phyloP scores from a whole-genome alignment of 2,888 invertebrate genomes.

The Cerastis rubricosa region DNA sequence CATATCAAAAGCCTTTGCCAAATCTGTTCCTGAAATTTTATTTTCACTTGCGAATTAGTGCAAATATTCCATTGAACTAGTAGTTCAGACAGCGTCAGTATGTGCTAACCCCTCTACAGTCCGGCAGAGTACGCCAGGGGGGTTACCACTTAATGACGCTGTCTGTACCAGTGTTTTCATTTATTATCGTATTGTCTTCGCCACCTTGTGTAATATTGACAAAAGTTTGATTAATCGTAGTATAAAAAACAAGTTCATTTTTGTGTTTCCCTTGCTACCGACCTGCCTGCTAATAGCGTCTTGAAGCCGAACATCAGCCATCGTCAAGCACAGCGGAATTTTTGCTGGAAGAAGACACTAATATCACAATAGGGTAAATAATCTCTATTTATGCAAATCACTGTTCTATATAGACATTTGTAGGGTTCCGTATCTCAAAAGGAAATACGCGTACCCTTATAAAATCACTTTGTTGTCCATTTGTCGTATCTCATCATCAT shows the following conservation, averaged over 20 bases:
- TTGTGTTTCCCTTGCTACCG: background rate
- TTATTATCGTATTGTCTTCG: background rate
- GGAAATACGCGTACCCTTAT: background rate
- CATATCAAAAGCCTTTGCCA: too few relatives aligned
- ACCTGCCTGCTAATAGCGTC: background rate
- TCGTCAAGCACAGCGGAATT: conserved; percentile 33
- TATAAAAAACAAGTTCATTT: background rate
- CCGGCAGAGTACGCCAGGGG: too few relatives aligned
- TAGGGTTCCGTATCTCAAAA: background rate
- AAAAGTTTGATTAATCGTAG: background rate
- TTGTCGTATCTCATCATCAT: too few relatives aligned
- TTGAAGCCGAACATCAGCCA: conserved; percentile 32
- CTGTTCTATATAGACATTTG: background rate
- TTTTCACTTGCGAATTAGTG: too few relatives aligned
- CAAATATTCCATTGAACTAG: too few relatives aligned
- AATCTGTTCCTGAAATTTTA: too few relatives aligned
- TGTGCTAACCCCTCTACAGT: too few relatives aligned
- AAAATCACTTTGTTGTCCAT: background rate
- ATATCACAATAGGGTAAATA: conserved; percentile 6
- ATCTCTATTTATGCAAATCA: background rate
- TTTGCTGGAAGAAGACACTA: conserved; percentile 4
- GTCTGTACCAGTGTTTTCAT: too few relatives aligned
- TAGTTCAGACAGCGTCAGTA: too few relatives aligned
- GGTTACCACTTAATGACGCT: too few relatives aligned
- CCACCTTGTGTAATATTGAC: background rate